phyloP scores from a whole-genome alignment of 2,888 invertebrate species.

The Mamestra brassicae region DNA sequence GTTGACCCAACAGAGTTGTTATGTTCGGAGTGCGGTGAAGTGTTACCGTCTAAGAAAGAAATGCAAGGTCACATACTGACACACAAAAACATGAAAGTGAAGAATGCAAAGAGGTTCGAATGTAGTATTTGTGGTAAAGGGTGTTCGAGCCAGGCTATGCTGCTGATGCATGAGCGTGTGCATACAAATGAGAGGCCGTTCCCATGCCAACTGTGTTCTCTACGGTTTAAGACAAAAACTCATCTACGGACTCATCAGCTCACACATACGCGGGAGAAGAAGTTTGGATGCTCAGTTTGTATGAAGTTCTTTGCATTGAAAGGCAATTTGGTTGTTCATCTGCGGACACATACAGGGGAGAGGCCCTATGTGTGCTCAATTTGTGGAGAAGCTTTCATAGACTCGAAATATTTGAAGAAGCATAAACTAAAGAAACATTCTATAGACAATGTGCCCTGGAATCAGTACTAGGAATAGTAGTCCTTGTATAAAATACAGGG shows the following conservation, averaged over 20 bases:
- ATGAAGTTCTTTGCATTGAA: slow-evolving; percentile 90
- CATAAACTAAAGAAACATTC: slow-evolving; percentile 88
- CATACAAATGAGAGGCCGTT: slow-evolving; percentile 89
- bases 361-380: slow-evolving; percentile 86
- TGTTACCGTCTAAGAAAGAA: slow-evolving; percentile 79
- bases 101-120: slow-evolving; percentile 82
- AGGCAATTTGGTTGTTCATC: slow-evolving; percentile 88
- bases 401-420: slow-evolving; percentile 89
- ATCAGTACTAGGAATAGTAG: slow-evolving; percentile 75
- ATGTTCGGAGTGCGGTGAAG: slow-evolving; percentile 85
- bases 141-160: slow-evolving; percentile 88
- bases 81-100: slow-evolving; percentile 77
- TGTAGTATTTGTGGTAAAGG: slow-evolving; percentile 86
- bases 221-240: slow-evolving; percentile 88
- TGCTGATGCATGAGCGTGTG: slow-evolving; percentile 88
- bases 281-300: slow-evolving; percentile 89
- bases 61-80: slow-evolving; percentile 79
- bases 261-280: slow-evolving; percentile 89
- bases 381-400: slow-evolving; percentile 88
- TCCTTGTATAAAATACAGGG: slow-evolving; percentile 38
- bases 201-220: slow-evolving; percentile 85
- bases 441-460: slow-evolving; percentile 85
- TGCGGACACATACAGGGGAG: slow-evolving; percentile 89
- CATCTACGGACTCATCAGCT: slow-evolving; percentile 88
- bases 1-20: slow-evolving; percentile 79